Conservation (phyloP, 2,888 invertebrate genomes). For the Dicyrtomina minuta region DNA sequence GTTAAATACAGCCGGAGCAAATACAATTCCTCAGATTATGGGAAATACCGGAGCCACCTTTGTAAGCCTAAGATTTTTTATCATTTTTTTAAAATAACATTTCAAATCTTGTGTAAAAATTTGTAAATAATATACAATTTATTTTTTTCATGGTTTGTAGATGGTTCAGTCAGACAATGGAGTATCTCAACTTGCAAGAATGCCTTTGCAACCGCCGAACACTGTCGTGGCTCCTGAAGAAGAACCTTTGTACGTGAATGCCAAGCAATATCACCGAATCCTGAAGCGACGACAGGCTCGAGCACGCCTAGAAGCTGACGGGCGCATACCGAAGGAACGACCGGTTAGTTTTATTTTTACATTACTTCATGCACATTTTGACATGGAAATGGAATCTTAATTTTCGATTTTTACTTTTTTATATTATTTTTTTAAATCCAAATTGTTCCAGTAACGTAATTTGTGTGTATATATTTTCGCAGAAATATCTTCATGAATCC, state of each 20-base stretch:
- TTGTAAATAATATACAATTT: too few relatives aligned
- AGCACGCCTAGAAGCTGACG: constrained; percentile 90
- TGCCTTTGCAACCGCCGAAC: constrained; percentile 64
- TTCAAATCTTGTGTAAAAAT: too few relatives aligned
- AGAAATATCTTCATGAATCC: constrained; percentile 43
- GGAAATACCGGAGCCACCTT: constrained; percentile 69
- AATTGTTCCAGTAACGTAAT: too few relatives aligned
- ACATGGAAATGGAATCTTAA: too few relatives aligned
- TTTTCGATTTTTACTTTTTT: constrained; percentile 1
- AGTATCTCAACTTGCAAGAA: constrained; percentile 56
- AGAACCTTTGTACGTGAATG: constrained; percentile 96
- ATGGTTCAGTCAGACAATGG: constrained; percentile 55
- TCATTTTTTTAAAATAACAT: not conserved
- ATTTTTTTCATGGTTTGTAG: not conserved
- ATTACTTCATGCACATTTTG: too few relatives aligned
- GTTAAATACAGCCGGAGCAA: constrained; percentile 55
- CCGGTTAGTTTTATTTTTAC: constrained; percentile 65
- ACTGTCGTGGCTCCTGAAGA: constrained; percentile 71
- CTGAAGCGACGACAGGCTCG: constrained; percentile 90
- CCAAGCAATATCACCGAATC: constrained; percentile 95
- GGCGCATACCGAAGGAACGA: constrained; percentile 94
- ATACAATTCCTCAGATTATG: constrained; percentile 61
- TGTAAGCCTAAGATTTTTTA: constrained; percentile 58
- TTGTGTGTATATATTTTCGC: too few relatives aligned
- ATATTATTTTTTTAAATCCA: not conserved